Base-by-base conservation (phyloP, 2,113 vertebrate genomes). In the Perca flavescens region DNA sequence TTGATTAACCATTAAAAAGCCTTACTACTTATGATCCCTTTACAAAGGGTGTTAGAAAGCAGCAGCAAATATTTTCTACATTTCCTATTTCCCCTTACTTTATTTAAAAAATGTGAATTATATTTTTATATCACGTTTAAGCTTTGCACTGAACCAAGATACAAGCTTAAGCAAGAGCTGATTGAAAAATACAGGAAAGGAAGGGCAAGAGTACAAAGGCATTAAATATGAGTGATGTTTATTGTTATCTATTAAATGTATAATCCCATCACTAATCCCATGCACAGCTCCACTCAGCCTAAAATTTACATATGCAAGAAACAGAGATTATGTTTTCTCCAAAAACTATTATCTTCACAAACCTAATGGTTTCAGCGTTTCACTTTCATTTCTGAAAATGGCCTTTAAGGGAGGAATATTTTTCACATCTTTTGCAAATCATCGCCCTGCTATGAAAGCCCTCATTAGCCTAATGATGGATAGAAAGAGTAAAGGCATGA, bases 381-480 rank as follows among this genome's bases (percentile, higher is more conserved):
- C 15, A 4, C 34, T 34, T 43, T 65, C 6, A 22, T 67, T 67
- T 11, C 60, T 40, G 72, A 10, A 73, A 71, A 83, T 22, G 17
- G 11, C 53, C 71, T 86, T 76, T 65, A 0, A 22, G 56, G 46
- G 56, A 50, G 17, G 34, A 61, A 71, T n/a, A 21, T 58, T 56
- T 22, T 36, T 47, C 58, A 58, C 31, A 53, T 82, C 70, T 47
- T 75, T 56, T 71, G 34, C 52, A 31, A 60, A 77, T 49, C 1
- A 74, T 69, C 28, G 16, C 47, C 36, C 49, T 7, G 57, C 75
- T 52, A 57, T 66, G 8, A 71, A 64, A 65, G 47, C 1, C 75
- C 69, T 86, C 54, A 82, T 88, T 72, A 82, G 66, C 36, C 66
- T 69, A 70, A 85, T 79, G 84, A 75, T 47, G 73, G 57, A 78